Evolutionary conservation across 2,797 vertebrate genomes (phyloP).

Genomic region (Prionace glauca): DNA sequence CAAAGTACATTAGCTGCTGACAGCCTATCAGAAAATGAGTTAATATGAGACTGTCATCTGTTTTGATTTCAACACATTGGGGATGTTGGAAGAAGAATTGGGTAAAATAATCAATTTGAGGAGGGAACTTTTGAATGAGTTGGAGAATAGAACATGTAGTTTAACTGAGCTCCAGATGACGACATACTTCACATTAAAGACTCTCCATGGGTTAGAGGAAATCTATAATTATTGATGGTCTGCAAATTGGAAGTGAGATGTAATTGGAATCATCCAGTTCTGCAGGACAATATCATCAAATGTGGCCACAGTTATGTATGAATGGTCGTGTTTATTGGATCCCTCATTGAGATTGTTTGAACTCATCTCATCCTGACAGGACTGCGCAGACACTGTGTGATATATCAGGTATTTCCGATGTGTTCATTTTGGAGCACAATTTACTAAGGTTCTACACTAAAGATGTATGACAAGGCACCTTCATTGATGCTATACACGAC

Average conservation of each 20-base stretch:
- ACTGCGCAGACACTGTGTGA: background rate
- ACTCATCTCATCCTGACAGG: background rate
- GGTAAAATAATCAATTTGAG: too few species aligned
- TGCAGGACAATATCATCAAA: background rate
- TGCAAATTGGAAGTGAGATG: background rate
- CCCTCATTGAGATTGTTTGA: background rate
- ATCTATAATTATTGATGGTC: background rate
- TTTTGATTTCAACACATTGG: too few species aligned
- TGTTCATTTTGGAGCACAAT: conserved; percentile 1
- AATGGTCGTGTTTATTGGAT: background rate
- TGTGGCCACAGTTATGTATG: background rate
- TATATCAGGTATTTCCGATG: background rate
- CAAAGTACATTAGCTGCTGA: too few species aligned
- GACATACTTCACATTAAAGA: too few species aligned
- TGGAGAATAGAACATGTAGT: too few species aligned
- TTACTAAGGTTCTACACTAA: background rate
- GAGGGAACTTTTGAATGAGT: too few species aligned
- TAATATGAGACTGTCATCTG: too few species aligned
- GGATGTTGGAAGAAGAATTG: too few species aligned
- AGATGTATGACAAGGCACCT: background rate
- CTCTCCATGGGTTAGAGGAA: too few species aligned
- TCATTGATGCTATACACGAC: background rate
- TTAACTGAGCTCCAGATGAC: too few species aligned
- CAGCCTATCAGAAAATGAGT: too few species aligned
- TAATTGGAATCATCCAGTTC: background rate